Percentiles rank a stretch among this genome's conserved stretches.
Evolutionary conservation across 2,113 vertebrate genomes (phyloP).

Genomic region (Epinephelus fuscoguttatus): DNA sequence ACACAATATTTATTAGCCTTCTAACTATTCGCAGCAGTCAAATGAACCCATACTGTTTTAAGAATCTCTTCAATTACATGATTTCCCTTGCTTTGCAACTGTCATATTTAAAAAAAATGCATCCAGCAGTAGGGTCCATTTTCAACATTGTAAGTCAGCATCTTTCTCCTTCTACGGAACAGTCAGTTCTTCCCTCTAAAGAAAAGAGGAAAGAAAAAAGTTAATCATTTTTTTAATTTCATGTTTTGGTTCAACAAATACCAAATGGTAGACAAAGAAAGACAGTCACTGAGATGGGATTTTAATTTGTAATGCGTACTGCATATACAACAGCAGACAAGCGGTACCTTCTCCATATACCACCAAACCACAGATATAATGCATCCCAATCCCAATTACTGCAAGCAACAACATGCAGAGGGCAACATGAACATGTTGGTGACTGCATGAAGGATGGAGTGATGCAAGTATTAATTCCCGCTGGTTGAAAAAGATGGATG

Average conservation of each 20-base stretch:
- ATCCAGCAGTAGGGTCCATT: slow-evolving; percentile 37
- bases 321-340: slow-evolving; percentile 6
- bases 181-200: slow-evolving; percentile 74
- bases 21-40: slow-evolving; percentile 26
- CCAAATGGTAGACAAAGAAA: neutral
- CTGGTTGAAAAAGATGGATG: slow-evolving; percentile 31
- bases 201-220: slow-evolving; percentile 5
- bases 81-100: slow-evolving; percentile 62
- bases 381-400: slow-evolving; percentile 46
- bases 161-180: slow-evolving; percentile 53
- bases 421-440: slow-evolving; percentile 21
- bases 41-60: slow-evolving; percentile 16
- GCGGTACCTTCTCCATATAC: neutral
- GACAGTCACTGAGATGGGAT: neutral
- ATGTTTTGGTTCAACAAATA: neutral
- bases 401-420: slow-evolving; percentile 69
- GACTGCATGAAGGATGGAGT: slow-evolving; percentile 33
- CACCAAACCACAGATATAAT: slow-evolving; percentile 32
- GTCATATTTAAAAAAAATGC: slow-evolving; percentile 47
- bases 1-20: slow-evolving; percentile 22
- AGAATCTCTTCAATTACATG: slow-evolving; percentile 36
- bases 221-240: neutral
- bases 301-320: slow-evolving; percentile 5
- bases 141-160: slow-evolving; percentile 71
- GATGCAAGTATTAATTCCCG: neutral